Conservation (phyloP, 2,888 invertebrate genomes). For the Ferrisia virgata region DNA sequence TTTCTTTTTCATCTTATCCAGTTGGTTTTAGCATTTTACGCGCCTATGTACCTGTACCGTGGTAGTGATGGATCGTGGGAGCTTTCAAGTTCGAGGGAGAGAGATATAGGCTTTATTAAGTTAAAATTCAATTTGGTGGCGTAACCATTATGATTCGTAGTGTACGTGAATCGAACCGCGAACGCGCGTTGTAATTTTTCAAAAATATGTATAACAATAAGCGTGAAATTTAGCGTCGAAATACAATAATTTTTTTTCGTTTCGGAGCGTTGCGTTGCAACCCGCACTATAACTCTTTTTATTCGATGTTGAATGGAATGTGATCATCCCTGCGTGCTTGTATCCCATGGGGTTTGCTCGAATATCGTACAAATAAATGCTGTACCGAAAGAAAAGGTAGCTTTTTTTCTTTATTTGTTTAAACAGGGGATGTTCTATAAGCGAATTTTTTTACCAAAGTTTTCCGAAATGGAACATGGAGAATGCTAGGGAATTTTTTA, state of each 20-base stretch:
- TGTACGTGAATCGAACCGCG: background rate
- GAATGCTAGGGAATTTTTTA: too few species aligned
- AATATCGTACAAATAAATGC: too few species aligned
- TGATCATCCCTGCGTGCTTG: too few species aligned
- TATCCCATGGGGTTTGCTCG: too few species aligned
- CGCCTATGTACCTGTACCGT: background rate
- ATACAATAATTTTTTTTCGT: background rate
- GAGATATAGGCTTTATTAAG: background rate
- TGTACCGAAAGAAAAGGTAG: too few species aligned
- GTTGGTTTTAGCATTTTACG: background rate
- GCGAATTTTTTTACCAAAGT: too few species aligned
- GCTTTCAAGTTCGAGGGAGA: background rate
- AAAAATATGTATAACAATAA: background rate
- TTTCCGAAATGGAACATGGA: too few species aligned
- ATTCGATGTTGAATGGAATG: too few species aligned
- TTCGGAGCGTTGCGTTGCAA: background rate
- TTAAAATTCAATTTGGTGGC: conserved; percentile 12
- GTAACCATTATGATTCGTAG: background rate
- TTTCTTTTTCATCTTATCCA: background rate
- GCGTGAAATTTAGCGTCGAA: background rate
- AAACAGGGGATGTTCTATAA: too few species aligned
- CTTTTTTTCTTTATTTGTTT: too few species aligned
- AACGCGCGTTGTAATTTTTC: background rate
- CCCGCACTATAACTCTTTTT: too few species aligned
- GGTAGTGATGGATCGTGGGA: background rate